Base-by-base conservation (phyloP, 2,113 vertebrate species). In the Hucho hucho region DNA sequence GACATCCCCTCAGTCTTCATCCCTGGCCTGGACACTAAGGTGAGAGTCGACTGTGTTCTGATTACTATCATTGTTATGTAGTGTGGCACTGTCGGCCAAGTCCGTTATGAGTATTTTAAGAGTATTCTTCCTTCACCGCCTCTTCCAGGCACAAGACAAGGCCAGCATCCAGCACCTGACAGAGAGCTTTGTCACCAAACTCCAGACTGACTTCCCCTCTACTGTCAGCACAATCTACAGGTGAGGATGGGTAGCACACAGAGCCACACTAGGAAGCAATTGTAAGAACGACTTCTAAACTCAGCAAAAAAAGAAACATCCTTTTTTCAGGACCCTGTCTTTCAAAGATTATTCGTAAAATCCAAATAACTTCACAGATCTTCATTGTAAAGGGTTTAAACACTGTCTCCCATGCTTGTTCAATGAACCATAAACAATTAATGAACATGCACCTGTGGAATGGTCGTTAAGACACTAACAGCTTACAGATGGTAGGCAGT, bases 221-320 rank as follows among this genome's bases (percentile, higher is more conserved):
- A 98, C 96, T 0, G 89, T 98, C 84, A 98, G 95, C 93, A 98
- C 97, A 0, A 94, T 99, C 85, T 99, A 97, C 91, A 92, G 98
- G 98, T 95, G 83, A 1, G 80, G 49, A 28, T 32, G 4, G 7
- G 26, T 14, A 53, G 24, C 64, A 58, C 25, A n/a, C 28, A 2
- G 64, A 18, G 12, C 14, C 20, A 6, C n/a, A 1, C 29, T 43
- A 37, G 37, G 37, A 43, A 43, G 9, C 37, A 43, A 9, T 43
- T 43, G 37, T 43, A 43, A 43, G 37, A 43, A 43, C 28, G 2
- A 64, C 56, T 25, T 6, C 6, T 26, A 32, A 26, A 26, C 25
- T 26, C 25, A 26, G 25, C 25, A 26, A 26, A 26, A 26, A 1
- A 26, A 26, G 25, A 26, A 26, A 26, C 25, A 2, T 26, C 25